Conservation (phyloP, 2,113 vertebrate genomes). For the Microcebus griseorufus region DNA sequence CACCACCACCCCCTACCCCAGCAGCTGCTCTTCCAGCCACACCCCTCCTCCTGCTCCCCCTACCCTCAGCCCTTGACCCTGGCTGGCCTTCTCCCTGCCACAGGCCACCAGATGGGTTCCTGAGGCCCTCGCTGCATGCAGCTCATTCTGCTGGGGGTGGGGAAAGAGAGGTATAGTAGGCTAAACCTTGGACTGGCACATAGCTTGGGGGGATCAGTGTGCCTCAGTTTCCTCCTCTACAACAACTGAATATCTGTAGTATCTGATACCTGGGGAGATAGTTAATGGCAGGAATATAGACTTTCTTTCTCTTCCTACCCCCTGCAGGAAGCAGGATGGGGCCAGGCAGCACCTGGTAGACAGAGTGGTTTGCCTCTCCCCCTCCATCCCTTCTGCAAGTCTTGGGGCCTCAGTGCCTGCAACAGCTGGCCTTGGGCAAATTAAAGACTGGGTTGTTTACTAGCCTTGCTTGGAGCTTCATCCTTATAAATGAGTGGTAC, state of each 20-base stretch:
- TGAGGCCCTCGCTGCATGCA: slow-evolving; percentile 41
- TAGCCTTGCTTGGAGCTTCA: slow-evolving; percentile 48
- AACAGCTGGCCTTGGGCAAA: slow-evolving; percentile 74
- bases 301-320: background rate
- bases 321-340: background rate
- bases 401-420: slow-evolving; percentile 42
- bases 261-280: background rate
- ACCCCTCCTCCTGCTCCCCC: slow-evolving; percentile 60
- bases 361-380: background rate
- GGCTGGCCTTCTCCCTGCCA: slow-evolving; percentile 32
- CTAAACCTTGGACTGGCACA: background rate
- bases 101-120: slow-evolving; percentile 78
- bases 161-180: background rate
- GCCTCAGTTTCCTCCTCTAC: slow-evolving; percentile 57
- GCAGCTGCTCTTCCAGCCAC: slow-evolving; percentile 75
- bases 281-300: background rate
- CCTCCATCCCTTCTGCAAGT: slow-evolving; percentile 34
- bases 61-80: slow-evolving; percentile 76
- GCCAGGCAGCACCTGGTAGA: slow-evolving; percentile 39
- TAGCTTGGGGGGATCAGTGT: background rate
- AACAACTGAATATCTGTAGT: background rate
- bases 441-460: slow-evolving; percentile 66
- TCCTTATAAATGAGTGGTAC: slow-evolving; percentile 37
- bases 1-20: background rate
- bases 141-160: slow-evolving; percentile 3